A percentile compares a stretch with the other conserved stretches of the same genome.
These are phyloP conservation scores for Virgularia gustaviana DNA, from an alignment of 92 coral and sea anemone genomes.

Conservation along the genomic window DNA sequence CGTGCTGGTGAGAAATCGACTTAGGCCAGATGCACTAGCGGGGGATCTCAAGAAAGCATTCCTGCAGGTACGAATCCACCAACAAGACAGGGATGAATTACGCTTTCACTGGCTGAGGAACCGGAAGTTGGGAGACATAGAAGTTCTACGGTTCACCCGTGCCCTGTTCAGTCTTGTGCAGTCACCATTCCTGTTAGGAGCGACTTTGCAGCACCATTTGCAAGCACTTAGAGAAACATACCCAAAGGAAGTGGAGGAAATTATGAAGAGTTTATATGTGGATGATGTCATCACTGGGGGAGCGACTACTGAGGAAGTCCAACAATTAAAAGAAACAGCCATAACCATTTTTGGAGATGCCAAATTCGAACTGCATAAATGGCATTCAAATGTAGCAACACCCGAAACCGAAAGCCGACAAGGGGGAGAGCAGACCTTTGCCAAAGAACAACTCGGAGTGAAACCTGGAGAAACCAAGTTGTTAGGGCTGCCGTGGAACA, in stretches of 20 bases:
- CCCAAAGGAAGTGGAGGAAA: conserved; percentile 5
- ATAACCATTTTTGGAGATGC: conserved; percentile 1
- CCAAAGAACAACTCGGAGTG: conserved; percentile 18
- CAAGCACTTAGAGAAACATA: neutral
- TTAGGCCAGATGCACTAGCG: conserved; percentile 25
- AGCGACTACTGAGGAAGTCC: neutral
- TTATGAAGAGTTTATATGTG: conserved; percentile 8
- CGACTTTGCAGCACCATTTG: neutral
- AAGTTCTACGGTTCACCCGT: conserved; percentile 43
- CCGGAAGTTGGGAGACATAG: conserved; percentile 17
- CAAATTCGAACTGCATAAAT: conserved; percentile 12
- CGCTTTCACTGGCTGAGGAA: conserved; percentile 52
- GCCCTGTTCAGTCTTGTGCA: conserved; percentile 18
- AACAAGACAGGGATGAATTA: conserved; percentile 39
- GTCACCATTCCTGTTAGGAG: conserved; percentile 14
- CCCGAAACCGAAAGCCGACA: too few species aligned
- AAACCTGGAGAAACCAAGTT: conserved; percentile 33
- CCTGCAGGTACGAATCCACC: conserved; percentile 44
- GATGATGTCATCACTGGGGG: conserved; percentile 24
- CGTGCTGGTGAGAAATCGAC: conserved; percentile 36
- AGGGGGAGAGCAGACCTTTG: conserved; percentile 11
- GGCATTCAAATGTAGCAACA: neutral
- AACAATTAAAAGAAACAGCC: neutral
- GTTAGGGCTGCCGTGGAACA: conserved; percentile 30
- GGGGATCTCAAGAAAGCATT: conserved; percentile 50